Evolutionary conservation across 2,113 vertebrate genomes (phyloP).

Genomic region (Pongo abelii): DNA sequence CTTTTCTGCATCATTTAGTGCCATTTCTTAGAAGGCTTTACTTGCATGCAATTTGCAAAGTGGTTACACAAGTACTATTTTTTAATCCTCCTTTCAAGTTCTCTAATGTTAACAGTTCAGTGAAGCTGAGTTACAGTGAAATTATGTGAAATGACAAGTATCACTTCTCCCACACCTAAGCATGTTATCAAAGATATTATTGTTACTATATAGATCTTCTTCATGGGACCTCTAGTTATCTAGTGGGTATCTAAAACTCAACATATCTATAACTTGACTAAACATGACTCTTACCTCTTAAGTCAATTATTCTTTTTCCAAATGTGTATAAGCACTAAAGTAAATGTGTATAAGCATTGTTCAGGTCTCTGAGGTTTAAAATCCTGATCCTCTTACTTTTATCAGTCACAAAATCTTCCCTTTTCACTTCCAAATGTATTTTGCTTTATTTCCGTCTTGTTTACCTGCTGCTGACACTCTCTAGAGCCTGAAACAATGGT

Average conservation of each 20-base stretch:
- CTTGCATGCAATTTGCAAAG: not conserved
- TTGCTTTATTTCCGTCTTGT: not conserved
- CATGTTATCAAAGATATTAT: not conserved
- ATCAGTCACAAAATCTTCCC: not conserved
- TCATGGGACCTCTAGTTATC: not conserved
- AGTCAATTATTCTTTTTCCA: not conserved
- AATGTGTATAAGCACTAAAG: not conserved
- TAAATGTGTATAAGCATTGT: not conserved
- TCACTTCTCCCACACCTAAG: not conserved
- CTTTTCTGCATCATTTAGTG: not conserved
- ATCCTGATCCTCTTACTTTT: not conserved
- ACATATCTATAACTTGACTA: not conserved
- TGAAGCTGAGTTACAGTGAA: not conserved
- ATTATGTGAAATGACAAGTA: not conserved
- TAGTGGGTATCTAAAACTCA: not conserved
- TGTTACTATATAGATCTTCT: not conserved
- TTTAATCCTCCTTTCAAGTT: not conserved
- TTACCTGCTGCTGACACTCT: not conserved
- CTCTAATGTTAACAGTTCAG: not conserved
- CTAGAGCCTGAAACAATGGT: not conserved
- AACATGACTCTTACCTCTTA: not conserved
- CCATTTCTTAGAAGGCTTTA: not conserved
- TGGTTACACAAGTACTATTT: not conserved
- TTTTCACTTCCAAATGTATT: not conserved
- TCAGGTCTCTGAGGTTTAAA: not conserved